These are phyloP conservation scores for Melanotaenia pygmaea DNA, from an alignment of 2,797 vertebrate species.

Conservation along the genomic window DNA sequence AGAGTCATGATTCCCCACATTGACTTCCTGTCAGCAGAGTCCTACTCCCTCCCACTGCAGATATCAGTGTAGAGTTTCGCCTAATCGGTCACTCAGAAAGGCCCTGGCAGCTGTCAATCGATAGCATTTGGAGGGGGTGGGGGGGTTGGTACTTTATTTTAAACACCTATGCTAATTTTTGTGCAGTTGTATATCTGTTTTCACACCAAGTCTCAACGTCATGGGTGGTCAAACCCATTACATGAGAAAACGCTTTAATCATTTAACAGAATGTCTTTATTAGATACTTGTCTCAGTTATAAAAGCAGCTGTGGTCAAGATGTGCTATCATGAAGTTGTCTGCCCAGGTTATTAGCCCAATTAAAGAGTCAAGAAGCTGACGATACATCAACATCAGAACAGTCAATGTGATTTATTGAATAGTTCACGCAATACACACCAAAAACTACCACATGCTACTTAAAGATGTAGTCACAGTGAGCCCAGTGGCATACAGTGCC, in stretches of 20 bases:
- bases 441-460: not conserved
- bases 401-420: not conserved
- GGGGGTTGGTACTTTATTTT: not conserved
- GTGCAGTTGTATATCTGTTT: slow-evolving; percentile 3
- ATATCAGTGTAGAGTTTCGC: slow-evolving; percentile 20
- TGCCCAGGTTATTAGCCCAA: not conserved
- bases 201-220: not conserved
- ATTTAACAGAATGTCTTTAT: not conserved
- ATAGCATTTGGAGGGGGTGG: not conserved
- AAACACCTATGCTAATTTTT: slow-evolving; percentile 23
- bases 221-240: slow-evolving; percentile 1
- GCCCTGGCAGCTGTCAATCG: slow-evolving; percentile 34
- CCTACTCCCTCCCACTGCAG: slow-evolving; percentile 13
- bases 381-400: not conserved
- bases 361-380: not conserved
- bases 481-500: not conserved
- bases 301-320: not conserved
- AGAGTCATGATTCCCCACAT: slow-evolving; percentile 61
- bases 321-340: not conserved
- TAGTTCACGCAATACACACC: not conserved
- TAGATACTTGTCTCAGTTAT: not conserved
- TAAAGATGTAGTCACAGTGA: too few species aligned
- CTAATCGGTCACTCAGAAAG: slow-evolving; percentile 28
- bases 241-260: not conserved
- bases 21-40: slow-evolving; percentile 64